Evolutionary conservation across 2,888 invertebrate species (phyloP), one percentile per base, ranked within the genome.

Genomic region (Thera obeliscata): DNA sequence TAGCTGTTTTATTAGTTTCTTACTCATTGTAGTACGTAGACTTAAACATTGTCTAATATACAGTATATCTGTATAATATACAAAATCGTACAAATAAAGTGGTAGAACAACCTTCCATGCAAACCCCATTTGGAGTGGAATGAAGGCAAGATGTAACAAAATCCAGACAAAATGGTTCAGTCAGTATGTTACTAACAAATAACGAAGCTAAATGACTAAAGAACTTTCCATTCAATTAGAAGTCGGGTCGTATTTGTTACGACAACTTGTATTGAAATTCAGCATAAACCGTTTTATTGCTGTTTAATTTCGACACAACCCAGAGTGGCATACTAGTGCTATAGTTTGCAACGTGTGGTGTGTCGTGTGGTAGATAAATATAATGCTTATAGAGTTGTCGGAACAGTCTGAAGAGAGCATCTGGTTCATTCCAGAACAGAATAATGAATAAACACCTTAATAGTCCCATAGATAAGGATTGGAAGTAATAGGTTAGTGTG

Each of bases 301-400:
- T 56, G 52, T 5, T 48, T 38, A 61, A 35, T 61, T 56, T 63
- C 41, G 49, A 50, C 63, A 62, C 36, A 49, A 4, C 49, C 8
- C 33, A 6, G 38, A 41, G 56, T 62, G 33, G 11, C 56, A 46
- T 49, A 49, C 7, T n/a, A 38, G 41, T 56, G 41, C 22, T 12
- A 55, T 56, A 62, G n/a, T 62, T 56, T 48, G 56, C 55, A 61
- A 55, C 55, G 36, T 64, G 64, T 38, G 38, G 36, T 64, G 64
- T 38, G 38, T 57, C 22, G 22, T 38, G 38, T 57, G n/a, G 38
- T 49, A 50, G 43, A 9, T 46, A 46, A 46, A 46, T 46, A 46
- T 9, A 50, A 50, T 61, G 41, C 60, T 52, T 22, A 41, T 4
- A 41, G 46, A 8, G 36, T 46, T 55, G 48, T 55, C 61, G 12